Evolutionary conservation across 1,140 invertebrate genomes (phyloP).

Genomic region (Planococcus citri): DNA sequence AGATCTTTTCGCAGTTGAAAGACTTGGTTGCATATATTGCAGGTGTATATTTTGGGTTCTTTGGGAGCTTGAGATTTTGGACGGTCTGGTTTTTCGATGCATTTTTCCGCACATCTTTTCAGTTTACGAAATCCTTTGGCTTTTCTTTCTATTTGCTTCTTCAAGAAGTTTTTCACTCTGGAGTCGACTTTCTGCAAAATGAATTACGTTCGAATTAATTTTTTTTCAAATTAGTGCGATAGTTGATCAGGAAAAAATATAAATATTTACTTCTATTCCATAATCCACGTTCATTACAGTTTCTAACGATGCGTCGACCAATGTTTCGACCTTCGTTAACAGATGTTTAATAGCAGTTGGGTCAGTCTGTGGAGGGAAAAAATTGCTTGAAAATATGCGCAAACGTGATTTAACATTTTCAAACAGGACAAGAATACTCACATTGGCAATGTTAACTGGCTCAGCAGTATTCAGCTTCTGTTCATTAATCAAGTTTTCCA

Average conservation of each 20-base stretch:
- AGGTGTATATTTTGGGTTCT: not conserved
- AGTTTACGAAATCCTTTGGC: not conserved
- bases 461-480: not conserved
- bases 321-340: not conserved
- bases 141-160: slow-evolving; percentile 13
- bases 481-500: slow-evolving; percentile 8
- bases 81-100: not conserved
- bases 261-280: not conserved
- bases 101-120: not conserved
- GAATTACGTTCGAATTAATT: too few relatives aligned
- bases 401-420: too few relatives aligned
- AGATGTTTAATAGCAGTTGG: not conserved
- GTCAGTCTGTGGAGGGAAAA: not conserved
- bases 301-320: not conserved
- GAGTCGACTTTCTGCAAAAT: not conserved
- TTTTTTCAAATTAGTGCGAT: not conserved
- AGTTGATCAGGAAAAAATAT: not conserved
- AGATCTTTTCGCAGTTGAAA: not conserved
- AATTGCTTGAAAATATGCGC: not conserved
- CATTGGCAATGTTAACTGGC: not conserved
- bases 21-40: not conserved
- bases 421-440: not conserved
- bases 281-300: not conserved
- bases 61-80: not conserved
- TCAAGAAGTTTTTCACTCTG: not conserved